phyloP scores from a whole-genome alignment of 2,113 vertebrate species.

The Xiphorhynchus elegans region DNA sequence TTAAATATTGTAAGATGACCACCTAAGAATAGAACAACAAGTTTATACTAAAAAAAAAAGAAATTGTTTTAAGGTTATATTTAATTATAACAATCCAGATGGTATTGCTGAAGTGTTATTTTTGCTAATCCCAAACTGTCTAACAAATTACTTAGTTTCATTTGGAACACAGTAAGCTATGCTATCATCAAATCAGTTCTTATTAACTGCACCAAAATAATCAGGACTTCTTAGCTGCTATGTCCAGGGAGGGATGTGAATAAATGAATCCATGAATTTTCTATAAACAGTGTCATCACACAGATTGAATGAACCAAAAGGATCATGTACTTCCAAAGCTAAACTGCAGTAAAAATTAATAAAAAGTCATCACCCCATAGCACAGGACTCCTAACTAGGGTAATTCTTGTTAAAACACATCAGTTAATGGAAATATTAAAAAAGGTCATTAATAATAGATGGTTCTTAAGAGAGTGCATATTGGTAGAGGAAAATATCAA shows the following conservation, averaged over 20 bases:
- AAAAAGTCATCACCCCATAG: neutral
- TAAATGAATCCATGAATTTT: neutral
- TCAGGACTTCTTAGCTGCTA: neutral
- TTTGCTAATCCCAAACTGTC: slow-evolving; percentile 33
- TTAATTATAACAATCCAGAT: slow-evolving; percentile 54
- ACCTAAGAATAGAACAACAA: neutral
- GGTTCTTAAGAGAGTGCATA: neutral
- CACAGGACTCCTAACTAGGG: neutral
- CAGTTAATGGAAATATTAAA: neutral
- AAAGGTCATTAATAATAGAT: neutral
- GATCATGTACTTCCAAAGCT: neutral
- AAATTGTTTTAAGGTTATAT: slow-evolving; percentile 17
- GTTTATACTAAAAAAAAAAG: neutral
- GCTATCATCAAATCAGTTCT: slow-evolving; percentile 24
- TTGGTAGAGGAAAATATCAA: neutral
- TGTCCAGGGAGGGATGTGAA: neutral
- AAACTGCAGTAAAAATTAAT: neutral
- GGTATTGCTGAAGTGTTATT: slow-evolving; percentile 25
- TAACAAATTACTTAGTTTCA: neutral
- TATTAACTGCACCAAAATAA: slow-evolving; percentile 10
- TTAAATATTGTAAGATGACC: neutral
- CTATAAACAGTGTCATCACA: neutral
- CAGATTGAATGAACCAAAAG: neutral
- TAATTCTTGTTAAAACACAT: neutral
- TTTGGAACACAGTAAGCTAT: neutral